Evolutionary conservation across 2,113 vertebrate species (phyloP), one percentile per base, ranked within the genome.

Genomic region (Micronisus gabar): DNA sequence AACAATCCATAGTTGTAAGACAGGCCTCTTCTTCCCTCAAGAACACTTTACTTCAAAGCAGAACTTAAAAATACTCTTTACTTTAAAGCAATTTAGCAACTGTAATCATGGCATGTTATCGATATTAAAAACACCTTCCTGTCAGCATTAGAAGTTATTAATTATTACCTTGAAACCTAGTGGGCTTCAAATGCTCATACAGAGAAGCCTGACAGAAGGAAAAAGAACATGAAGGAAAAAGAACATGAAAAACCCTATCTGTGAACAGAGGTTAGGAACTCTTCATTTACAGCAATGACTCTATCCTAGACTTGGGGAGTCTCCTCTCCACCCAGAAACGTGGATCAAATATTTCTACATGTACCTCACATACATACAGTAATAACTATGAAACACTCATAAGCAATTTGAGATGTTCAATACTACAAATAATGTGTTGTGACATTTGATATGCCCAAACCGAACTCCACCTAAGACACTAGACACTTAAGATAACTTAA

Each of bases 391-490:
- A 36, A 74, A 72, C 10, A 25, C 30, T 74, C 20, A 10, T 47
- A 15, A 87, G 29, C 32, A 27, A 41, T 34, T 13, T 3, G 30
- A 22, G 16, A 32, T 13, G 10, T 59, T 47, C 21, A 40, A 20
- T 32, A 20, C 16, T 68, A 68, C 17, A 61, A 50, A 22, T 27
- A 53, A 41, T 0, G 21, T 21, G 9, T 4, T 36, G 25, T 36
- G 21, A 58, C 15, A 29, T 41, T 29, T 27, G n/a, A 29, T 12
- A 21, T 3, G 25, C 12, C 36, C 55, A 68, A 56, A 74, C 11
- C 2, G 0, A 63, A 68, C n/a, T 56, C 53, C 36, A 22, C 0
- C 0, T n/a, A 65, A 63, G 48, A 48, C 19, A 19, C 14, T 2
- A 56, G 67, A n/a, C 36, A 75, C 15, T 13, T 11, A 48, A 13